Evolutionary conservation across 2,113 vertebrate species (phyloP).

Genomic region (Ceuthmochares aereus): DNA sequence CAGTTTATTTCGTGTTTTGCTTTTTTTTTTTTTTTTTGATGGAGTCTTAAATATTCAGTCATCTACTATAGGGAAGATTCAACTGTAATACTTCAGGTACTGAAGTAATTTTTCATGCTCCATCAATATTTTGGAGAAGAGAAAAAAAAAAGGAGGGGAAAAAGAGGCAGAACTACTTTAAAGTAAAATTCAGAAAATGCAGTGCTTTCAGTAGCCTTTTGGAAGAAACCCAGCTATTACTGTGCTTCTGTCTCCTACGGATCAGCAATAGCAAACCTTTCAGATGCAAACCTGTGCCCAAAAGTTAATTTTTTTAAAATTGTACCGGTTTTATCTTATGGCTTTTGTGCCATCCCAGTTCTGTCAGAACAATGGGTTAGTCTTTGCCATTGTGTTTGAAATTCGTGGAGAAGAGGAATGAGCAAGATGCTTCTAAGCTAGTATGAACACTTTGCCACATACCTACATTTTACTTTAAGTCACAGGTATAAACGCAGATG

Average conservation of each 20-base stretch:
- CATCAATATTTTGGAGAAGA: background rate
- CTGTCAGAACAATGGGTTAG: background rate
- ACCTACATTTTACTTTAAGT: background rate
- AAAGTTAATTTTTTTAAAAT: too few species aligned
- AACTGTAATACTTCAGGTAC: background rate
- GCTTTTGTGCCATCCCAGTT: background rate
- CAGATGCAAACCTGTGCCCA: background rate
- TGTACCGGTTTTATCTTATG: background rate
- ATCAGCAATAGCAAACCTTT: background rate
- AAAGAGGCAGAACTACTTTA: background rate
- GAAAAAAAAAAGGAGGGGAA: accelerated
- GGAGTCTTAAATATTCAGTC: background rate
- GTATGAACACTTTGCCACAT: background rate
- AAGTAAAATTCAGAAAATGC: background rate
- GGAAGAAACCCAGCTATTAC: background rate
- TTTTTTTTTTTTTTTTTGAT: background rate
- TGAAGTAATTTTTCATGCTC: background rate
- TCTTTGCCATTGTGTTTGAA: accelerated
- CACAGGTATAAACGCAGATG: background rate
- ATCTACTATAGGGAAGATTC: background rate
- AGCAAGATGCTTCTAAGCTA: background rate
- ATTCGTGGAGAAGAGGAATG: background rate
- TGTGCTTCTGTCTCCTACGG: background rate
- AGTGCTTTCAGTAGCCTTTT: background rate
- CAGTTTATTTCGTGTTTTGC: too few species aligned